These are phyloP conservation scores for Formicarius rufipectus DNA, from an alignment of 2,113 vertebrate species.

Conservation along the genomic window DNA sequence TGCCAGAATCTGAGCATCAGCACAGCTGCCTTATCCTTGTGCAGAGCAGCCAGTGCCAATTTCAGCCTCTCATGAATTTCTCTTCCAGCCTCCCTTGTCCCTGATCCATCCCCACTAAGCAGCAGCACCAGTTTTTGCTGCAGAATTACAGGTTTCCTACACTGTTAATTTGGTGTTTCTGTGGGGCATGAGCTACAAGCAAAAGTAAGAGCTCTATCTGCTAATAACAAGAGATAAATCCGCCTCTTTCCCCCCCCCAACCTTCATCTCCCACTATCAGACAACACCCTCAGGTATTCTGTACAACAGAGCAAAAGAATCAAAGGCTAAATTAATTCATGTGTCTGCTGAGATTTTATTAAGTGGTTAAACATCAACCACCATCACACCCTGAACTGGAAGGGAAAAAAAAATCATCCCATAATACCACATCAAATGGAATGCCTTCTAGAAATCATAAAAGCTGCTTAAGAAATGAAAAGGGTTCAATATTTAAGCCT, in stretches of 20 bases:
- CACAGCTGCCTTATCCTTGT: not conserved
- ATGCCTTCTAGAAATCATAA: slow-evolving; percentile 24
- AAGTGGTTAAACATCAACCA: slow-evolving; percentile 33
- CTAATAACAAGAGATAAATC: not conserved
- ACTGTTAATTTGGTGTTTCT: not conserved
- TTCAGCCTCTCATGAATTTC: not conserved
- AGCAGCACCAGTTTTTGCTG: not conserved
- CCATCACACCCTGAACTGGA: slow-evolving; percentile 4
- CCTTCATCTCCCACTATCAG: slow-evolving; percentile 1
- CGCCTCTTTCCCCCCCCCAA: accelerated
- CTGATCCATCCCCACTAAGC: not conserved
- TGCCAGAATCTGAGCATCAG: not conserved
- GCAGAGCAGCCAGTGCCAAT: not conserved
- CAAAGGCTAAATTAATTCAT: slow-evolving; percentile 33
- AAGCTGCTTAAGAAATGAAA: not conserved
- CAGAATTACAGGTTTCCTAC: not conserved
- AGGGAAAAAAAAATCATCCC: slow-evolving; percentile 3
- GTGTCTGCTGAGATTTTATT: slow-evolving; percentile 41
- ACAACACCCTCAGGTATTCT: not conserved
- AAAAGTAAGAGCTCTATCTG: not conserved
- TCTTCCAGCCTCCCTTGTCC: not conserved
- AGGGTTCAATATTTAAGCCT: not conserved
- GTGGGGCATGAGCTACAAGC: not conserved
- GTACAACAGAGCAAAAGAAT: not conserved
- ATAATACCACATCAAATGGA: slow-evolving; percentile 42